phyloP scores from a whole-genome alignment of 2,797 vertebrate species.

The Alfaro cultratus region DNA sequence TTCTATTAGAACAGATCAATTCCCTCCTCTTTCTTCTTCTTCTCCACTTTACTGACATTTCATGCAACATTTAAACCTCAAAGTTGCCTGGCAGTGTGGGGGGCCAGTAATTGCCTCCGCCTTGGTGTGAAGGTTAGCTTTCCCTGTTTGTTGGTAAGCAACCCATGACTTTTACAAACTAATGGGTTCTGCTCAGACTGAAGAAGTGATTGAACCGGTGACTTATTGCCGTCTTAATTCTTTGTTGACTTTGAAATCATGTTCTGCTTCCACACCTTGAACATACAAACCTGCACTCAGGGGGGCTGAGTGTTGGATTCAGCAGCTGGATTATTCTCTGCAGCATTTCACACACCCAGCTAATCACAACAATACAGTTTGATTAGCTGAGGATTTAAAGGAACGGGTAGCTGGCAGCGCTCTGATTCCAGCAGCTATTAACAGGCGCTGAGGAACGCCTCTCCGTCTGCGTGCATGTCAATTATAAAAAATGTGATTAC shows the following conservation, averaged over 20 bases:
- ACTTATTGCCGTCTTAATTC: not conserved
- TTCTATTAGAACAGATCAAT: not conserved
- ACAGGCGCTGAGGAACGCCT: slow-evolving; percentile 55
- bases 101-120: slow-evolving; percentile 15
- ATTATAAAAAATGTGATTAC: slow-evolving; percentile 74
- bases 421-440: slow-evolving; percentile 63
- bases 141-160: slow-evolving; percentile 13
- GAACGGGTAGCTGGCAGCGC: slow-evolving; percentile 47
- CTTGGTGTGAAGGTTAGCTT: slow-evolving; percentile 16
- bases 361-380: slow-evolving; percentile 30
- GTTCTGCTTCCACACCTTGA: not conserved
- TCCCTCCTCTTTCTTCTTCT: not conserved
- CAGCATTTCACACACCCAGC: not conserved
- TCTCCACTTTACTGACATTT: slow-evolving; percentile 14
- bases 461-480: slow-evolving; percentile 67
- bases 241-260: not conserved
- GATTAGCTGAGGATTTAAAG: slow-evolving; percentile 53
- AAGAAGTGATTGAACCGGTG: slow-evolving; percentile 9
- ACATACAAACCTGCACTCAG: slow-evolving; percentile 13
- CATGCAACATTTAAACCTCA: slow-evolving; percentile 7
- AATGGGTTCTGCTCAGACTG: slow-evolving; percentile 3
- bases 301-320: slow-evolving; percentile 48
- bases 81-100: slow-evolving; percentile 15
- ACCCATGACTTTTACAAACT: slow-evolving; percentile 10
- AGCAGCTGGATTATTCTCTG: slow-evolving; percentile 55